Evolutionary conservation across 1,140 invertebrate species (phyloP), one percentile per base, ranked within the genome.

Genomic region (Ceratina japonica): DNA sequence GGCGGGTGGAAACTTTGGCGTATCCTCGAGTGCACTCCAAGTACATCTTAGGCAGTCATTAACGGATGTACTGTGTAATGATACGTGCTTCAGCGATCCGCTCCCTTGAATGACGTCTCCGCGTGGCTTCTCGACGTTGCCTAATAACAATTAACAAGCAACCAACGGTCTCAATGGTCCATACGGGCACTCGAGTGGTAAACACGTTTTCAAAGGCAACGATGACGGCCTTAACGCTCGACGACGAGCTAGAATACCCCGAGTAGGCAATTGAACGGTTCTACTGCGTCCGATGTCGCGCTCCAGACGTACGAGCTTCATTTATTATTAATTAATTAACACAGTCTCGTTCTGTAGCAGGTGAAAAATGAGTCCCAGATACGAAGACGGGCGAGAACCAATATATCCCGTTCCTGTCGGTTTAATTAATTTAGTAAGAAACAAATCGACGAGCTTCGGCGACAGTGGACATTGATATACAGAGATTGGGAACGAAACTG

Each of bases 41-140:
- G 81, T 69, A 65, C 78, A 82, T 69, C 81, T 84, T 84, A 83
- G 82, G 65, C 81, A 68, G 61, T 79, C 82, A 83, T 84, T 84
- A 84, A 72, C 73, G 70, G 82, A 80, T 80, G 72, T 76, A 49
- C 61, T 5, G 44, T 24, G 63, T 79, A 75, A 75, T 71, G 75
- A 77, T 77, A 77, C 75, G 75, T 77, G 58, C 68, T 72, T 54
- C 58, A 63, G 27, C 52, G 12, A 27, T 18, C 20, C 71, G 75
- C 63, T 63, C 69, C 31, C n/a, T 56, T 70, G 49, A 78, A 78
- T 72, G 75, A 72, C 59, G 69, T 49, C 20, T 24, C 16, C 5
- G n/a, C 44, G 22, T 44, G 37, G 37, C 44, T 51, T 52, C 49
- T n/a, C 31, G 24, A n/a, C 56, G n/a, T 22, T 15, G 69, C 3